These are phyloP conservation scores for Cyaniris semiargus DNA, from an alignment of 2,888 invertebrate genomes.

Conservation along the genomic window DNA sequence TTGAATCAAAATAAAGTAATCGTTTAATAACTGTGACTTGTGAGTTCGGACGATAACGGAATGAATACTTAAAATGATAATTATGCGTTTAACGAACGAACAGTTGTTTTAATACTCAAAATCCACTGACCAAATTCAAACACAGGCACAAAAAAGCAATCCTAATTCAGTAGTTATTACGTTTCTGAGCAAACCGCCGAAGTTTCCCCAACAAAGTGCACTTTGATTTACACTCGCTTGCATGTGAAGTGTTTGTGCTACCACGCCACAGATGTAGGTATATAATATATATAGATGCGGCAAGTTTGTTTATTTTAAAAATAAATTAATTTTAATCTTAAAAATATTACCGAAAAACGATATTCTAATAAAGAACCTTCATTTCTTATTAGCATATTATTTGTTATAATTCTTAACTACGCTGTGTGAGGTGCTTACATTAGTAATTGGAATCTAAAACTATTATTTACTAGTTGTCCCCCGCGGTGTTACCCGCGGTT, in stretches of 20 bases:
- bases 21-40: too few species aligned
- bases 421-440: too few species aligned
- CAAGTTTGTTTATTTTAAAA: neutral
- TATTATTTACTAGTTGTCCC: too few species aligned
- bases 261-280: neutral
- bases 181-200: conserved; percentile 3
- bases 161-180: conserved; percentile 20
- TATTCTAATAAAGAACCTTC: too few species aligned
- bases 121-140: neutral
- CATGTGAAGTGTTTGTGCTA: conserved; percentile 50
- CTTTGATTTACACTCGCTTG: conserved; percentile 46
- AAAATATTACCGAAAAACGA: neutral
- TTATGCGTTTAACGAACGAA: too few species aligned
- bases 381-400: too few species aligned
- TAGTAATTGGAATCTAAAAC: too few species aligned
- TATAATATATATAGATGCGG: neutral
- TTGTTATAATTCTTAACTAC: too few species aligned
- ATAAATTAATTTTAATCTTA: neutral
- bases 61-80: too few species aligned
- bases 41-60: too few species aligned
- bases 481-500: too few species aligned
- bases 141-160: conserved; percentile 7
- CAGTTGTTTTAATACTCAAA: neutral
- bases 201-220: conserved; percentile 40
- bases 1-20: too few species aligned